Base-by-base conservation (phyloP, 2,888 invertebrate genomes). In the Plagodis dolabraria region DNA sequence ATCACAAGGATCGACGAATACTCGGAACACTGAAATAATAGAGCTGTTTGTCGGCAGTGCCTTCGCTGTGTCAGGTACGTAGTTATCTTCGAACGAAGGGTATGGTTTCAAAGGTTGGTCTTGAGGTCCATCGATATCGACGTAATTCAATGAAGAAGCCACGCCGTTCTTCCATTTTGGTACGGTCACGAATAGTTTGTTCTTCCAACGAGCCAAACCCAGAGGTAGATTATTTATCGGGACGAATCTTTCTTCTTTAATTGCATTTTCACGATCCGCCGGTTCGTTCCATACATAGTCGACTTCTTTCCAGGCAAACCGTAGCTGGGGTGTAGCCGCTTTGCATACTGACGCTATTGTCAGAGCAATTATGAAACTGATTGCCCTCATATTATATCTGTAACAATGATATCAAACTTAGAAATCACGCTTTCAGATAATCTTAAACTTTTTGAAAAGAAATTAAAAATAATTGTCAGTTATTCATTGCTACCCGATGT, bases 71-170 rank as follows among this genome's bases (percentile, higher is more conserved):
- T 92, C 93, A 47, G 95, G 95, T 49, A 98, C 93, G 46, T 95
- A 95, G 81, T 98, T 98, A 22, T 96, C 95, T 71, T 95, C 93
- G 93, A 95, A 95, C 67, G 94, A 94, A 5, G 97, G 97, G 78
- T 97, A 97, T 0, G 97, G 97, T 51, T 92, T 95, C 35, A 97
- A 82, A 9, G 87, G 86, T 33, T 96, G 96, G 70, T 97, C 97
- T 83, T 95, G 95, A 70, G 95, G 84, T 10, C 92, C 94, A 44
- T 91, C 88, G 5, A 96, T 69, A 57, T 94, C 93, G 33, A 96
- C 85, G 74, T 95, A 96, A 74, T 95, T 96, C 5, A 96, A 81
- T 0, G 96, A 94, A 7, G 96, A 94, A 7, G 95, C 95, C 0
- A 96, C 95, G 0, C 96, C 96, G 33, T 92, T 84, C 80, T 94